Base-by-base conservation (phyloP, 53 echinoderm and acorn worm species). In the Stichopus horrens region DNA sequence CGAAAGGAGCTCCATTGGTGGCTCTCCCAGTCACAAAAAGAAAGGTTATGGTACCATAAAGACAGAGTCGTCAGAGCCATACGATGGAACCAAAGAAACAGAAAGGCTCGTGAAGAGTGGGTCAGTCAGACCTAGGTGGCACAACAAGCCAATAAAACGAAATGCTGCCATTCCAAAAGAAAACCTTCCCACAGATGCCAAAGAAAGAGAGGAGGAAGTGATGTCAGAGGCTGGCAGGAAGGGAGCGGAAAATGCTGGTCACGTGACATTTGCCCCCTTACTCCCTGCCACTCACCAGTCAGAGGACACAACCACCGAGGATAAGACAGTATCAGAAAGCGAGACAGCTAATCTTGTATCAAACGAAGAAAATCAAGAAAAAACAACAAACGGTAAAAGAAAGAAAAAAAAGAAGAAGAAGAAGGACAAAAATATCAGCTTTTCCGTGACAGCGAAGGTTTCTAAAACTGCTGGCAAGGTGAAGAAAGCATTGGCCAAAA, bases 381-480 rank as follows among this genome's bases (percentile, higher is more conserved):
- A 37, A 37, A 37, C 37, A 37, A 37, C 37, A 37, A 37, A 37
- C 37, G 2, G 37, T 37, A 5, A 58, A 55, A 22, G 13, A n/a
- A 56, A n/a, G 56, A 18, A 55, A 21, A 21, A n/a, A 55, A 80
- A 80, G 81, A 8, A 21, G 4, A 81, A 56, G 53, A 81, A 81
- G 58, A 81, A 81, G 57, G 57, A 6, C 52, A 81, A 81, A 22
- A 55, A 11, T 7, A 9, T 11, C 67, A 81, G 20, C 20, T 18
- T 56, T 53, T 18, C 14, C 19, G 81, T 81, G 18, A 58, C 0
- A 23, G 16, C 81, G 57, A 81, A 81, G 21, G 19, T 81, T 19
- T 52, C 81, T 13, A 81, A 81, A 81, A 81, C 81, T 21, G 81
- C 81, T 4, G 81, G 81, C 5, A 81, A 81, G 57, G 22, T 81